A percentile compares a stretch with the other conserved stretches of the same genome.
Conservation (phyloP, 2,888 invertebrate genomes). For the Lissonota sp. region DNA sequence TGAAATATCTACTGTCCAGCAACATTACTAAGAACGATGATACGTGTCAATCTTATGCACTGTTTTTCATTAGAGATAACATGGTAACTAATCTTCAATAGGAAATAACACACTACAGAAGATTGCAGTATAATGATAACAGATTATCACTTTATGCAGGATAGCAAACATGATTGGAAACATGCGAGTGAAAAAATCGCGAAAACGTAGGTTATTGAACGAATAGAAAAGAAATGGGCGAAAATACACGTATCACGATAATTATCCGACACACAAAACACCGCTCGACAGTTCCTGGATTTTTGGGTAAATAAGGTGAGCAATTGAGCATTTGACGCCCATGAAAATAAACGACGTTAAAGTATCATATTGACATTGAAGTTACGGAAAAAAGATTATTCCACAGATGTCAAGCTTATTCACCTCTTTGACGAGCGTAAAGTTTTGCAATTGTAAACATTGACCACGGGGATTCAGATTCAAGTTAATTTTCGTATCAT, state of each 20-base stretch:
- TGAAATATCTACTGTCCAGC: too few species aligned
- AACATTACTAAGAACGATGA: too few species aligned
- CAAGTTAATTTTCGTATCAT: slow-evolving; percentile 75
- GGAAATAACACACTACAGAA: too few species aligned
- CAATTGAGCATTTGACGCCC: slow-evolving; percentile 15
- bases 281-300: background rate
- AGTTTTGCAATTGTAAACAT: slow-evolving; percentile 74
- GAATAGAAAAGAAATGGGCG: background rate
- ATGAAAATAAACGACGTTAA: slow-evolving; percentile 24
- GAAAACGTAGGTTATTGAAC: background rate
- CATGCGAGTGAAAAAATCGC: too few species aligned
- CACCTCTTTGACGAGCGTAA: slow-evolving; percentile 72
- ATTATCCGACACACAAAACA: slow-evolving; percentile 1
- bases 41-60: too few species aligned
- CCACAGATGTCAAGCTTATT: slow-evolving; percentile 37
- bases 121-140: background rate
- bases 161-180: background rate
- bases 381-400: slow-evolving; percentile 3
- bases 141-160: background rate
- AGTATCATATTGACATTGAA: background rate
- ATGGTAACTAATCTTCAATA: too few species aligned
- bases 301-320: slow-evolving; percentile 46
- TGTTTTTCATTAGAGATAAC: too few species aligned
- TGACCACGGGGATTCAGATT: slow-evolving; percentile 71
- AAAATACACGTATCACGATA: slow-evolving; percentile 10